Evolutionary conservation across 2,797 vertebrate genomes (phyloP), one percentile per base, ranked within the genome.

Genomic region (Poeciliopsis gracilis): DNA sequence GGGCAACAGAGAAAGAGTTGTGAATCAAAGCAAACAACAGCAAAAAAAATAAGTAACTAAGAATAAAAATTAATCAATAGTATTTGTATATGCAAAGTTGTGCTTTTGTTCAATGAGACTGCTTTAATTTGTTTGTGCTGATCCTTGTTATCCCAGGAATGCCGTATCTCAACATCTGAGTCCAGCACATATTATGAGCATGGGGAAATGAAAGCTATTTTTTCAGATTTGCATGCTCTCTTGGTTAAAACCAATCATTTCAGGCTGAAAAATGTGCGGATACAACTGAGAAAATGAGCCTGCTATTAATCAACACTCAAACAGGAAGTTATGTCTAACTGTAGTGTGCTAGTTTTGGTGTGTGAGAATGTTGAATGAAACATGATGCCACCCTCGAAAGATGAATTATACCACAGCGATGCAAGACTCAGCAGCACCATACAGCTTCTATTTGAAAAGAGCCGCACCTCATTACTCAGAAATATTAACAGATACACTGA

Each of bases 201-300:
- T 82, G 77, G 78, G 61, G 77, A 80, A 82, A 92, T 86, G 77
- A 93, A 92, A 92, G 89, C 25, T 25, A 7, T 72, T 23, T 23
- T 88, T 88, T 87, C 73, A 75, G 76, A 87, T 85, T 90, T 76
- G 87, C 69, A 90, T 76, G 73, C 71, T 80, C n/a, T 45, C 49
- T 87, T 41, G 59, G 73, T 87, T 80, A 80, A 69, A 86, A 79
- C 78, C 81, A 70, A 75, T 71, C 59, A 86, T 87, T 87, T 87
- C 76, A 84, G 84, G 77, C 84, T 84, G 82, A 81, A 33, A 89
- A 88, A 87, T 66, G 84, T 90, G 89, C 74, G 70, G 89, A 82
- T 59, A 88, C 71, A 90, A 90, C 88, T 89, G 88, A 88, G 86
- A 90, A 91, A 90, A 90, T 63, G 51, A 92, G 72, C 85, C 59